phyloP scores from a whole-genome alignment of 2,113 vertebrate genomes.

The Calypte anna region DNA sequence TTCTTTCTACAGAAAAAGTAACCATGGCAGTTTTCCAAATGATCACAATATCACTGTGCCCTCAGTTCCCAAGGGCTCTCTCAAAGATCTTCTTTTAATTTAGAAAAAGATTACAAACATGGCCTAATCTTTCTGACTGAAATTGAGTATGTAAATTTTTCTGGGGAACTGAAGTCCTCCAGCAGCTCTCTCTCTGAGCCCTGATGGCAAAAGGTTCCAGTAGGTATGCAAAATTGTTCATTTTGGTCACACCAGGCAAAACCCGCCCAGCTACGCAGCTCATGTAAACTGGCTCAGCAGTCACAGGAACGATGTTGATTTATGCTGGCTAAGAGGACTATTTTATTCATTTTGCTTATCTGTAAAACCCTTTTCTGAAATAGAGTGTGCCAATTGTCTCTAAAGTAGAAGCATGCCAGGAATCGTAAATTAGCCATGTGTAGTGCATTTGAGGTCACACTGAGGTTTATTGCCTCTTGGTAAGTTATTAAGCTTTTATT shows the following conservation, averaged over 20 bases:
- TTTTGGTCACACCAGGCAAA: background rate
- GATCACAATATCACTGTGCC: background rate
- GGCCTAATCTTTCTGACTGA: constrained; percentile 16
- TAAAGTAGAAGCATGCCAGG: background rate
- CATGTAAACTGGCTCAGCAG: background rate
- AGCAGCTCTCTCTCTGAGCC: background rate
- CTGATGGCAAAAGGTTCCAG: background rate
- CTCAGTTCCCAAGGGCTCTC: constrained; percentile 1
- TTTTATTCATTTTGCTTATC: constrained; percentile 12
- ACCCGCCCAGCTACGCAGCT: background rate
- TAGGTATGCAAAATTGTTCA: background rate
- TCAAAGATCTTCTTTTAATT: constrained; percentile 36
- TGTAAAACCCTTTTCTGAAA: constrained; percentile 16
- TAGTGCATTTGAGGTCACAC: constrained; percentile 17
- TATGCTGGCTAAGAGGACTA: background rate
- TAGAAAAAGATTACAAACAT: background rate
- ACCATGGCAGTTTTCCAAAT: constrained; percentile 34
- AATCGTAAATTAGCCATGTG: constrained; percentile 19
- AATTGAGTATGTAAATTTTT: constrained; percentile 15
- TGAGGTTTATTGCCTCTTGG: constrained; percentile 14
- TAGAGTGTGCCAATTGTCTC: background rate
- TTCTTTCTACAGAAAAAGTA: constrained; percentile 39
- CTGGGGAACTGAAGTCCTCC: background rate
- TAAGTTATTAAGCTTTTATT: constrained; percentile 51
- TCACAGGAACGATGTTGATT: background rate